Conservation (phyloP, 2,113 vertebrate genomes). For the Loxodonta africana region DNA sequence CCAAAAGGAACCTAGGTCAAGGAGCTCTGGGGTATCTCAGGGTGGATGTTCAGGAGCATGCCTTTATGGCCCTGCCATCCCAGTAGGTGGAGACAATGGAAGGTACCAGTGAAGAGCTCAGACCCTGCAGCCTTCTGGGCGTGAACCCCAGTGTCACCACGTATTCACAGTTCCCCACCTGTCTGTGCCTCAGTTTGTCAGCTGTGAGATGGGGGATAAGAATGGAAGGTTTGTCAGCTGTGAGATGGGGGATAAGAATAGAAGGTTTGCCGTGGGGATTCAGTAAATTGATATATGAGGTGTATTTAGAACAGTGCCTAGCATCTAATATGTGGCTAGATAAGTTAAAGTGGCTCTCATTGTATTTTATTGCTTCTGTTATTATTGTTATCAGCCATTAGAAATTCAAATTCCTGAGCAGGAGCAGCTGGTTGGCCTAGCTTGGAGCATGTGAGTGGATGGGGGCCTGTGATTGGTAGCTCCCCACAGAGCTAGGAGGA, state of each 20-base stretch:
- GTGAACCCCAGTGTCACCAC: background rate
- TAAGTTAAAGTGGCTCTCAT: background rate
- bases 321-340: background rate
- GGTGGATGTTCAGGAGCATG: background rate
- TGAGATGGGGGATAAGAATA: background rate
- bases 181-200: background rate
- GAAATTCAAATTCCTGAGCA: constrained; percentile 38
- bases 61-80: background rate
- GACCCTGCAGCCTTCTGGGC: background rate
- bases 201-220: background rate
- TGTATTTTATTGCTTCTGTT: constrained; percentile 10
- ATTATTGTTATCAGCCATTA: constrained; percentile 34
- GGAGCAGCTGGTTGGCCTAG: background rate
- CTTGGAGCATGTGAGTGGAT: background rate
- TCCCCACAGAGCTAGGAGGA: background rate
- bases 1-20: background rate
- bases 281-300: background rate
- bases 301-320: background rate
- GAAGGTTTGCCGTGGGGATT: background rate
- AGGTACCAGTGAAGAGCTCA: background rate
- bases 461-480: background rate
- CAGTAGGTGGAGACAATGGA: background rate
- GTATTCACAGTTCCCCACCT: background rate
- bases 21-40: background rate
- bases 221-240: background rate